Conservation (phyloP, 1,140 invertebrate species). For the Ceratoteleas bidentatus region DNA sequence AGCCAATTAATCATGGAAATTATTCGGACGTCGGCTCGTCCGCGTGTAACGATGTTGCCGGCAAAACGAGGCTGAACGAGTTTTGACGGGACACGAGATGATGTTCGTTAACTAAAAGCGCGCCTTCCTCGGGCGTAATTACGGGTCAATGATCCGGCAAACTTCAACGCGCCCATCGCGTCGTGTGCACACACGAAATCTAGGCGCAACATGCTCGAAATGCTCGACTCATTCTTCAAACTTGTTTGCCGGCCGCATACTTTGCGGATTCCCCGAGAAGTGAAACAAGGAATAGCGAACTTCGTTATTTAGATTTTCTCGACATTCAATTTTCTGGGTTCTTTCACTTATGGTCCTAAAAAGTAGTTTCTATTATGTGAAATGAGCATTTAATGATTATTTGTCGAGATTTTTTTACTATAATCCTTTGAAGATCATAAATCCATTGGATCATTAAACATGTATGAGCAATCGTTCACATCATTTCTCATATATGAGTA, state of each 20-base stretch:
- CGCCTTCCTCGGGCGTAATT: constrained; percentile 32
- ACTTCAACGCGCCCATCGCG: constrained; percentile 43
- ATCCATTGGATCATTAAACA: too few species aligned
- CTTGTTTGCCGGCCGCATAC: constrained; percentile 22
- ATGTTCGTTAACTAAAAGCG: constrained; percentile 8
- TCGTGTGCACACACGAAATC: constrained; percentile 48
- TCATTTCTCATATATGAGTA: too few species aligned
- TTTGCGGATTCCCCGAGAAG: constrained; percentile 9
- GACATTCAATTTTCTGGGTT: too few species aligned
- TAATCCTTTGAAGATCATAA: too few species aligned
- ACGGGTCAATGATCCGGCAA: constrained; percentile 49
- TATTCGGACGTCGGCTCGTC: too few species aligned
- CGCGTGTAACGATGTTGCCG: too few species aligned
- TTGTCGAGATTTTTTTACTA: too few species aligned
- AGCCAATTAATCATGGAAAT: too few species aligned
- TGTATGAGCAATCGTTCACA: too few species aligned
- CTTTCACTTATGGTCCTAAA: too few species aligned
- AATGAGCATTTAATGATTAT: too few species aligned
- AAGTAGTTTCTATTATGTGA: too few species aligned
- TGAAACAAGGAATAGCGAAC: constrained; percentile 9
- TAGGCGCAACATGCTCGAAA: constrained; percentile 49
- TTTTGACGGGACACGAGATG: neutral
- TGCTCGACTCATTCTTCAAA: constrained; percentile 31
- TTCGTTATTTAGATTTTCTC: neutral
- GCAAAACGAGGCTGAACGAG: neutral